Percentiles rank a stretch among this genome's conserved stretches.
phyloP scores from a whole-genome alignment of 2,797 vertebrate species.

The Dromococcyx pavoninus region DNA sequence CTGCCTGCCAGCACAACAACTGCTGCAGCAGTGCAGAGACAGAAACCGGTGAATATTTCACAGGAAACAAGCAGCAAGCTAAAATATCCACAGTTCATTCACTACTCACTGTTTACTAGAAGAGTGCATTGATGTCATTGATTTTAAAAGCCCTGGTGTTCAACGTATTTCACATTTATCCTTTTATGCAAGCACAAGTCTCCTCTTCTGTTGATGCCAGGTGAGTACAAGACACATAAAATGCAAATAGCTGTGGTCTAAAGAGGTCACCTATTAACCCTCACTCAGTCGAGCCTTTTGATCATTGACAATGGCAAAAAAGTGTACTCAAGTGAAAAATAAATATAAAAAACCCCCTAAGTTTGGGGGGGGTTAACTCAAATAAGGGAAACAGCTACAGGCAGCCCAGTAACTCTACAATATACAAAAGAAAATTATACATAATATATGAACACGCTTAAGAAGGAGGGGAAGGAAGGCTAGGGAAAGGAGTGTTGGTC shows the following conservation, averaged over 20 bases:
- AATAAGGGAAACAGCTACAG: too few species aligned
- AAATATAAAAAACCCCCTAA: neutral
- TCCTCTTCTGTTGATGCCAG: neutral
- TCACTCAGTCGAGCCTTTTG: neutral
- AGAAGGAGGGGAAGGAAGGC: too few species aligned
- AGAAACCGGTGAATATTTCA: neutral
- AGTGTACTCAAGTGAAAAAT: neutral
- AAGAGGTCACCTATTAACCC: neutral
- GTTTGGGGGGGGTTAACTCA: neutral
- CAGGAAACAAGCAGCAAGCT: neutral
- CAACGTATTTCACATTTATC: neutral
- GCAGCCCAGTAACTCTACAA: neutral
- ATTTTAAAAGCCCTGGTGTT: neutral
- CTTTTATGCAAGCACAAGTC: neutral
- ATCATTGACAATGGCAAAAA: neutral
- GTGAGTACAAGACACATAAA: neutral
- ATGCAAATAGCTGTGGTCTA: neutral
- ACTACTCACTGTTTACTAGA: neutral
- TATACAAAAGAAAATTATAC: neutral
- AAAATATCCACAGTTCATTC: neutral
- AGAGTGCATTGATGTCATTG: neutral
- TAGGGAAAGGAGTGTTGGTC: neutral
- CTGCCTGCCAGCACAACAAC: neutral
- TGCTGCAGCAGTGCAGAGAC: neutral
- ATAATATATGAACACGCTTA: neutral